These are phyloP conservation scores for Epinephelus moara DNA, from an alignment of 2,113 vertebrate genomes.

Conservation along the genomic window DNA sequence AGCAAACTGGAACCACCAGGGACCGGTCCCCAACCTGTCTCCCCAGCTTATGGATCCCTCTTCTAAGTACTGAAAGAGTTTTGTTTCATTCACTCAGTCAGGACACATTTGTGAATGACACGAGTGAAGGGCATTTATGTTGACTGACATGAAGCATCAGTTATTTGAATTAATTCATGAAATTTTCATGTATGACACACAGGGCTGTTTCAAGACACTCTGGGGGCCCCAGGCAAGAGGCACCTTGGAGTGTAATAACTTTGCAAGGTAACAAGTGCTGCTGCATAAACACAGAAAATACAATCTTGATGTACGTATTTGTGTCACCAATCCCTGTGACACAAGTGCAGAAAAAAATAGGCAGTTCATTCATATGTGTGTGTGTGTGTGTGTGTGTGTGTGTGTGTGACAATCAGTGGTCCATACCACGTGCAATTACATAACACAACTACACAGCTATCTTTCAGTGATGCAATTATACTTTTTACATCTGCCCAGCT, in stretches of 20 bases:
- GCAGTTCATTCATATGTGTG: too few species aligned
- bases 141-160: not conserved
- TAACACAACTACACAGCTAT: not conserved
- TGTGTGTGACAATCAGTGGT: not conserved
- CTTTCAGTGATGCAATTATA: not conserved
- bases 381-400: too few species aligned
- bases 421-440: not conserved
- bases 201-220: too few species aligned
- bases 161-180: not conserved
- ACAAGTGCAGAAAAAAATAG: not conserved
- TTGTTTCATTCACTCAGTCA: not conserved
- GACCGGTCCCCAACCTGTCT: not conserved
- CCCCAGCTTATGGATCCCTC: not conserved
- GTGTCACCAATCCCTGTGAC: not conserved
- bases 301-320: too few species aligned
- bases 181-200: not conserved
- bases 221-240: too few species aligned
- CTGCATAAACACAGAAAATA: too few species aligned
- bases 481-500: not conserved
- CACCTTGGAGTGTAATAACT: too few species aligned
- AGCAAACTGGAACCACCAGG: constrained; percentile 6
- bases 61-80: not conserved
- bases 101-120: not conserved
- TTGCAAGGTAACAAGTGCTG: too few species aligned
- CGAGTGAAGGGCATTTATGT: not conserved